Percentiles rank a stretch among this genome's conserved stretches.
phyloP scores from a whole-genome alignment of 1,140 invertebrate genomes.

The Vanessa atalanta region DNA sequence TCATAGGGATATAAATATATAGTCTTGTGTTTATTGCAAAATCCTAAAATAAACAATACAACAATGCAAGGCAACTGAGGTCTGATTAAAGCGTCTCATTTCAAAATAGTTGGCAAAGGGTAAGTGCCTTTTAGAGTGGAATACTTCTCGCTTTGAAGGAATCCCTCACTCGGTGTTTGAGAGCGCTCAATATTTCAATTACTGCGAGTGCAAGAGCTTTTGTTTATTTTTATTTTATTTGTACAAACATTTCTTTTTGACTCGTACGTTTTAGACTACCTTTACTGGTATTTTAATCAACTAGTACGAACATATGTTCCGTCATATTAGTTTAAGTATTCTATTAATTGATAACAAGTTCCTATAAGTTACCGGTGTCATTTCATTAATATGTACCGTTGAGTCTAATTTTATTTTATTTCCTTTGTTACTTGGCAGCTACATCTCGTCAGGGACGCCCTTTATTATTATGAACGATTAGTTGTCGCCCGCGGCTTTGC shows the following conservation, averaged over 20 bases:
- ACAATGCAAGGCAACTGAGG: conserved; percentile 11
- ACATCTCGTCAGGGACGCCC: too few species aligned
- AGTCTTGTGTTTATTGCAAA: neutral
- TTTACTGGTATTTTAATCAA: neutral
- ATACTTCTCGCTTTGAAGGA: conserved; percentile 29
- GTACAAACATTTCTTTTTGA: neutral
- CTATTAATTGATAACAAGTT: too few species aligned
- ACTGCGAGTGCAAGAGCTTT: conserved; percentile 6
- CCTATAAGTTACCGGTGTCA: too few species aligned
- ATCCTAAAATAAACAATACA: neutral
- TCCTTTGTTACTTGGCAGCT: too few species aligned
- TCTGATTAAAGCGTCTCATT: conserved; percentile 24
- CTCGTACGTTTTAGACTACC: neutral
- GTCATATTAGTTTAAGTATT: too few species aligned
- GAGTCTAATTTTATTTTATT: too few species aligned
- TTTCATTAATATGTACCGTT: too few species aligned
- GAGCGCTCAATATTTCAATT: conserved; percentile 26
- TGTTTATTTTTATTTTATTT: conserved; percentile 10
- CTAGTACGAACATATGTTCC: too few species aligned
- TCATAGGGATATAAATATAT: too few species aligned
- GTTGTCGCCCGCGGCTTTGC: too few species aligned
- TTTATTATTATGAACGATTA: too few species aligned
- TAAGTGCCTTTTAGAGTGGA: conserved; percentile 25
- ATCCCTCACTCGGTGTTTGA: conserved; percentile 13
- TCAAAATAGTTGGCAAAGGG: conserved; percentile 16